Evolutionary conservation across 2,797 vertebrate species (phyloP).

Genomic region (Gadopsis bispinosus): DNA sequence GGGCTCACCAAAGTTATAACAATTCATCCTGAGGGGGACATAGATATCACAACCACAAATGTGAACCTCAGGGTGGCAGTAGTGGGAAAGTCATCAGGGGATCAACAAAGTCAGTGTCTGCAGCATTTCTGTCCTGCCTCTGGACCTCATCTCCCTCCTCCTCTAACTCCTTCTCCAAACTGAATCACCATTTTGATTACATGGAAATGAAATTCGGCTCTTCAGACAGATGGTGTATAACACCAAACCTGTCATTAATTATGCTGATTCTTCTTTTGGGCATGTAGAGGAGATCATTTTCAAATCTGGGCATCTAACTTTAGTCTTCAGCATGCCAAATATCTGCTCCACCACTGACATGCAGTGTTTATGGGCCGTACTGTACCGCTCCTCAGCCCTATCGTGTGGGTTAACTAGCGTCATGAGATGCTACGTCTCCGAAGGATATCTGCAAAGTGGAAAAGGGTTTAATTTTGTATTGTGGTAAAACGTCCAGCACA

Average conservation of each 20-base stretch:
- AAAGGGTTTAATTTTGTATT: conserved; percentile 10
- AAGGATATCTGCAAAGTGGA: conserved; percentile 13
- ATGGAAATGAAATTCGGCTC: conserved; percentile 1
- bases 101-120: not conserved
- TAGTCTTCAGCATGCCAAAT: not conserved
- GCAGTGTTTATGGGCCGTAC: not conserved
- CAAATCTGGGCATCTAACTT: conserved; percentile 19
- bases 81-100: not conserved
- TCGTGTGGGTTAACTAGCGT: conserved; percentile 2
- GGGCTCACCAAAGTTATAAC: not conserved
- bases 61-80: not conserved
- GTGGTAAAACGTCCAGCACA: not conserved
- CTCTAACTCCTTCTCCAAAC: not conserved
- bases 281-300: not conserved
- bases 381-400: not conserved
- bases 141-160: not conserved
- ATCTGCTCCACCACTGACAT: not conserved
- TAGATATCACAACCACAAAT: not conserved
- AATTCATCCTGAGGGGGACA: not conserved
- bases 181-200: conserved; percentile 22
- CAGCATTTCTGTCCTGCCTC: not conserved
- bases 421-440: not conserved
- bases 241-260: conserved; percentile 14
- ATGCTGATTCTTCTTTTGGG: not conserved
- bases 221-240: conserved; percentile 24